phyloP scores from a whole-genome alignment of 2,113 vertebrate genomes.

The Pachyramphus minor region DNA sequence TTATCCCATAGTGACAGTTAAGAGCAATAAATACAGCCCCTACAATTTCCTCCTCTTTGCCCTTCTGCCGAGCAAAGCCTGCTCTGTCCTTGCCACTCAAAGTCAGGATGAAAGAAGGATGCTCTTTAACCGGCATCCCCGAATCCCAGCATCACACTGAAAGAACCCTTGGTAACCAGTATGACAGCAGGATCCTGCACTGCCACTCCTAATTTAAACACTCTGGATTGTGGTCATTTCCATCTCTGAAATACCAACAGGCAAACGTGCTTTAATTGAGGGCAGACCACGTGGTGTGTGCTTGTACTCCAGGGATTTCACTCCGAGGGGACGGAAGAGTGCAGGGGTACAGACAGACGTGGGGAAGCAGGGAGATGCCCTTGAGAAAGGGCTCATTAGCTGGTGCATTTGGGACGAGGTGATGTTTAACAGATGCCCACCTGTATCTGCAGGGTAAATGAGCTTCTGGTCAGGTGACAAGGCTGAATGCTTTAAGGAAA shows the following conservation, averaged over 20 bases:
- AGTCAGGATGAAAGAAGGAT: neutral
- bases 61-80: neutral
- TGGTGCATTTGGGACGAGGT: neutral
- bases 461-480: neutral
- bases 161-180: neutral
- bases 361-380: neutral
- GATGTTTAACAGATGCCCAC: neutral
- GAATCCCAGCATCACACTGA: neutral
- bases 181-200: neutral
- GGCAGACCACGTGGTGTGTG: neutral
- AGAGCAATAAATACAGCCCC: neutral
- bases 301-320: neutral
- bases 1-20: neutral
- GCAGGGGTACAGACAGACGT: neutral
- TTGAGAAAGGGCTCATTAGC: neutral
- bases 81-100: neutral
- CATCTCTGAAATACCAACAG: neutral
- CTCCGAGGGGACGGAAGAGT: neutral
- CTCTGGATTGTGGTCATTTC: neutral
- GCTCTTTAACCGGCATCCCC: neutral
- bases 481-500: neutral
- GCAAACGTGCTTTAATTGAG: neutral
- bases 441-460: neutral
- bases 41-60: neutral
- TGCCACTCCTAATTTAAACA: neutral